Evolutionary conservation across 2,113 vertebrate species (phyloP), one percentile per base, ranked within the genome.

Genomic region (Lucifuga dentata): DNA sequence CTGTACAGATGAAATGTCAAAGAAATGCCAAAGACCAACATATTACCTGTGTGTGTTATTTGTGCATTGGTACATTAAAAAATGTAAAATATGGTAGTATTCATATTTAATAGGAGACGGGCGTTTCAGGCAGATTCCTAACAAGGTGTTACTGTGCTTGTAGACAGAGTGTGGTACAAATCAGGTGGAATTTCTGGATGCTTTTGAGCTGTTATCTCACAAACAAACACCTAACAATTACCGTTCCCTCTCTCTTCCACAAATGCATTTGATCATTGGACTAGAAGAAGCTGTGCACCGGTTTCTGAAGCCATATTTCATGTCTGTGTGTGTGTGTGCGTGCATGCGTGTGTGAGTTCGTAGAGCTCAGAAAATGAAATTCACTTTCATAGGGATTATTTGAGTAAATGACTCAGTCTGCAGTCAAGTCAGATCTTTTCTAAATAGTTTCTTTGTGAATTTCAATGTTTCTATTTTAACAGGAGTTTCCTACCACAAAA

Each of bases 261-360:
- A n/a, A n/a, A n/a, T n/a, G n/a, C n/a, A n/a, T n/a, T n/a, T n/a
- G n/a, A 17, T 41, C 55, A 75, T 77, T 48, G 29, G 29, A 52
- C 17, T 35, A 16, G 61, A 53, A 43, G 29, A 43, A 43, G 26
- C 45, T 5, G 62, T 46, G 33, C 29, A 10, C 44, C 17, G 48
- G 35, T 70, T 68, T 65, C 33, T 50, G 61, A 46, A 81, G 51
- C 38, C 51, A 35, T 44, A 8, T 26, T 46, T 8, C n/a, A n/a
- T n/a, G n/a, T n/a, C n/a, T n/a, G n/a, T n/a, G n/a, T n/a, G n/a
- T n/a, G n/a, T n/a, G n/a, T n/a, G n/a, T n/a, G n/a, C n/a, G n/a
- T n/a, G n/a, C n/a, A n/a, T 70, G 24, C 69, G 45, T 72, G 65
- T 50, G 29, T 20, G 16, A 41, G 10, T 11, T 7, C 24, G 13